phyloP scores from a whole-genome alignment of 1,140 invertebrate species.

The Apocrypta bakeri region DNA sequence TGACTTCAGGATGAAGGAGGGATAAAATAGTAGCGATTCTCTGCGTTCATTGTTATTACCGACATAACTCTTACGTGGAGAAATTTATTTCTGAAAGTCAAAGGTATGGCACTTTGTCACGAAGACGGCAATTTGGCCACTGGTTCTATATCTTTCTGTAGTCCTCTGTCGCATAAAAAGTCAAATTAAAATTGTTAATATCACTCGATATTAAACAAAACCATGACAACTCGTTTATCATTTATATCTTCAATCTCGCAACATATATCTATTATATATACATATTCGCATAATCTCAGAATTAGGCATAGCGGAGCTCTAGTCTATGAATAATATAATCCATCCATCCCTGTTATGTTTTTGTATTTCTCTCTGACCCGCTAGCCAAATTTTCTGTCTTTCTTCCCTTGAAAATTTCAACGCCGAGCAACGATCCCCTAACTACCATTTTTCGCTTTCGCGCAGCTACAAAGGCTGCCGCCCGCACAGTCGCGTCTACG shows the following conservation, averaged over 20 bases:
- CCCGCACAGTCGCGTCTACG: conserved; percentile 44
- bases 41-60: conserved; percentile 16
- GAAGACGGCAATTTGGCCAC: background rate
- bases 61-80: conserved; percentile 13
- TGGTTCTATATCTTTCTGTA: too few species aligned
- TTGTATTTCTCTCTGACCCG: background rate
- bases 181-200: too few species aligned
- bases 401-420: background rate
- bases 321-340: too few species aligned
- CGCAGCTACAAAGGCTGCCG: conserved; percentile 35
- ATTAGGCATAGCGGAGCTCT: too few species aligned
- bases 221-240: too few species aligned
- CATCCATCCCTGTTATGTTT: background rate
- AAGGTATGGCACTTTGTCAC: conserved; percentile 15
- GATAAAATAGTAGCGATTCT: conserved; percentile 12
- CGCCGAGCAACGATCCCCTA: conserved; percentile 20
- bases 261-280: too few species aligned
- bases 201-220: too few species aligned
- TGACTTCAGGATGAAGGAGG: background rate
- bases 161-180: too few species aligned
- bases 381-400: background rate
- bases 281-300: too few species aligned
- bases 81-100: conserved; percentile 6
- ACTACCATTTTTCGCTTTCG: conserved; percentile 54
- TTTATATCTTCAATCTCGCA: too few species aligned